phyloP scores from a whole-genome alignment of 2,113 vertebrate genomes.

The pig (Sus scrofa) region T2T-Sscrofa CM000829.6:33772501-33773000 shows the following conservation, averaged over 20 bases:
- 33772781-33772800: background rate
- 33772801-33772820: background rate
- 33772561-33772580: background rate
- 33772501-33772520: background rate
- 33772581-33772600: background rate
- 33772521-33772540: constrained; percentile 6
- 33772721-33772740: background rate
- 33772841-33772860: background rate
- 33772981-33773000: background rate
- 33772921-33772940: background rate
- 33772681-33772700: background rate
- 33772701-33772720: constrained; percentile 9
- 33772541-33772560: background rate
- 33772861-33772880: background rate
- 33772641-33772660: background rate
- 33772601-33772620: background rate
- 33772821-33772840: background rate
- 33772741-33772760: background rate
- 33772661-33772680: background rate
- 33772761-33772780: background rate
- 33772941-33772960: background rate
- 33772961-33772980: background rate
- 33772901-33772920: background rate
- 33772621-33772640: background rate
- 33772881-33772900: background rate